Percentiles rank a stretch among this genome's conserved stretches.
Evolutionary conservation across 2,797 vertebrate species (phyloP).

Genomic region (Champsocephalus esox): DNA sequence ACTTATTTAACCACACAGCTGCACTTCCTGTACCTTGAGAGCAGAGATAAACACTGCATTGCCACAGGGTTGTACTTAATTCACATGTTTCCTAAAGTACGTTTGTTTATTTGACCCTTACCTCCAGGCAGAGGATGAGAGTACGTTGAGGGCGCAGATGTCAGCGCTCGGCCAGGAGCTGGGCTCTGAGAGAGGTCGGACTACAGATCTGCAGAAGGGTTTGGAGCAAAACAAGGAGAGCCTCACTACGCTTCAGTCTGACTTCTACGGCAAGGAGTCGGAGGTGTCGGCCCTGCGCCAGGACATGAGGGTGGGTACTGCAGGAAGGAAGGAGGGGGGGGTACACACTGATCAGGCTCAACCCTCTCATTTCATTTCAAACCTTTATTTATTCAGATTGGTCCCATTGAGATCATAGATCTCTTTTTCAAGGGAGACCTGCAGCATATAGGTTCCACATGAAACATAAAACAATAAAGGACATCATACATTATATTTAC

Average conservation of each 20-base stretch:
- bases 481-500: too few species aligned
- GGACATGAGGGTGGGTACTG: constrained; percentile 90
- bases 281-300: constrained; percentile 93
- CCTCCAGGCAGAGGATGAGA: constrained; percentile 89
- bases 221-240: constrained; percentile 84
- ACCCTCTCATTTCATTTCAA: neutral
- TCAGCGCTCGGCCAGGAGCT: constrained; percentile 85
- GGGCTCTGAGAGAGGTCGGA: constrained; percentile 82
- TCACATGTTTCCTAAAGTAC: neutral
- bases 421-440: too few species aligned
- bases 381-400: too few species aligned
- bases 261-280: constrained; percentile 95
- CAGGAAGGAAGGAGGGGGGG: neutral
- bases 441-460: too few species aligned
- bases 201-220: constrained; percentile 84
- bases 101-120: neutral
- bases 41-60: neutral
- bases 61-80: neutral
- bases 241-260: constrained; percentile 89
- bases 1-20: neutral
- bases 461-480: too few species aligned
- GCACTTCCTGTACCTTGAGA: neutral
- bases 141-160: constrained; percentile 86
- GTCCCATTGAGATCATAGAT: too few species aligned
- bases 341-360: neutral